Base-by-base conservation (phyloP, 1,140 invertebrate genomes). In the Mycetomoellerius zeteki region DNA sequence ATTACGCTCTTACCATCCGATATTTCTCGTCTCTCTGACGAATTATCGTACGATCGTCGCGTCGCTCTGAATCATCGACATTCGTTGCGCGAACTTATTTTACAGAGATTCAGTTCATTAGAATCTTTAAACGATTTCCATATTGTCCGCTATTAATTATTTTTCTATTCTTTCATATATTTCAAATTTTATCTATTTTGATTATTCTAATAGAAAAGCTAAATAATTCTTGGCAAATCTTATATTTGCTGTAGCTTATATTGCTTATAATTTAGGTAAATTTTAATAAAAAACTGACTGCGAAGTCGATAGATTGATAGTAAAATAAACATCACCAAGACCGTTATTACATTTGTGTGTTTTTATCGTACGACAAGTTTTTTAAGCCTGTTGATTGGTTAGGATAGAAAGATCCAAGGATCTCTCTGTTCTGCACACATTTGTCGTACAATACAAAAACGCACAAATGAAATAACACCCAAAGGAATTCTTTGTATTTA, bases 1-100 rank as follows among this genome's bases (percentile, higher is more conserved):
- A 84, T 84, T 84, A 84, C 69, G 37, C 54, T 19, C 52, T 33
- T 69, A 37, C 62, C 24, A 82, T 84, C 54, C 80, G 80, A 84
- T 81, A 56, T 73, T 60, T 73, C 69, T 60, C 69, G 37, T 33
- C 52, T 33, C 78, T 33, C 77, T 24, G 50, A 81, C 65, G 52
- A 71, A 71, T 58, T 37, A 43, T 54, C 62, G 27, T 21, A 27
- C n/a, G 14, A 2, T 50, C 16, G 37, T 12, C 10, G 1, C 47
- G 54, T 64, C 47, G 14, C 6, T 33, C 43, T 21, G 54, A 30
- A 75, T 73, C 33, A 24, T 52, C 21, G 27, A 43, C 4, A 19
- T 81, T 56, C 33, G 14, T 24, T 6, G 47, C 77, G 16, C 6
- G 6, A 43, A 56, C 21, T 71, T n/a, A 10, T 27, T 43, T 54